Evolutionary conservation across 2,797 vertebrate genomes (phyloP), one percentile per base, ranked within the genome.

Genomic region (Dromococcyx pavoninus): DNA sequence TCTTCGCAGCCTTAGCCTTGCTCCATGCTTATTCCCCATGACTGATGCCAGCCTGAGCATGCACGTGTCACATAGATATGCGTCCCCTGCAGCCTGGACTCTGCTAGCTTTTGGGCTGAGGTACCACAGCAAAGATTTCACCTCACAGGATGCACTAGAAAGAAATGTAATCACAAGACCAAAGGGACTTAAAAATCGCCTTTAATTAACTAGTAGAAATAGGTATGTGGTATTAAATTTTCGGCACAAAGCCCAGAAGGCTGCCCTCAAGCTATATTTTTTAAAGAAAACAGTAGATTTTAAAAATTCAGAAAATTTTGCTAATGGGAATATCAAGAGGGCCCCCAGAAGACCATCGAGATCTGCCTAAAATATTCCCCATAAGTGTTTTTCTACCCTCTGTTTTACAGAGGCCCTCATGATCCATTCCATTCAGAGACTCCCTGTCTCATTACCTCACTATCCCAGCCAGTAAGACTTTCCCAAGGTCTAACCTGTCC

Each of bases 11-110:
- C 70, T 91, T 37, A 88, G 80, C 80, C 86, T 92, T 2, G 6
- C 83, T 96, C 80, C 75, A 56, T 95, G 92, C 82, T 88, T 74
- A 32, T 41, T 64, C 5, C 2, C 86, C 8, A 11, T 79, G 72
- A 69, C 60, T 73, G 65, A 90, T 3, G 22, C 87, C 73, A 58
- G 39, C 6, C 46, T 0, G 0, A 91, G 90, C 70, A 79, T n/a
- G 88, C 71, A 50, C 11, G 17, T 3, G 1, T 64, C 53, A 53
- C 74, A 48, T 30, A 41, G 1, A 69, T 19, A 10, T 3, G 3
- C 43, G 43, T 27, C 51, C 66, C 60, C 74, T 71, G 43, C 67
- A 85, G 81, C 57, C 76, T 67, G 35, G 54, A 51, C 56, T 48
- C 48, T 9, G 24, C 11, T 39, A 57, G 83, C 51, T 85, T 82